Base-by-base conservation (phyloP, 2,113 vertebrate genomes). In the Podarcis muralis region DNA sequence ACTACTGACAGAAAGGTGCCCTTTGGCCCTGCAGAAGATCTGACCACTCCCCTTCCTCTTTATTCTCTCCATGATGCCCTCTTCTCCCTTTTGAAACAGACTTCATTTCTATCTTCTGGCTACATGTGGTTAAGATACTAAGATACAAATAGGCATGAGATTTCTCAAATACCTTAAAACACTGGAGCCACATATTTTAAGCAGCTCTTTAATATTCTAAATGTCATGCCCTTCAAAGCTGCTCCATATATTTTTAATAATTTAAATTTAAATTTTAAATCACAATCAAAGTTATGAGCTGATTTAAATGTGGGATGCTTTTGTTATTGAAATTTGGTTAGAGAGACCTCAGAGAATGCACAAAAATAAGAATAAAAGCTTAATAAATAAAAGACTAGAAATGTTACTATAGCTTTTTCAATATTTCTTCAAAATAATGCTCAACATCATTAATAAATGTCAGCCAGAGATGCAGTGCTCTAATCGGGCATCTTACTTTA, bases 181-280 rank as follows among this genome's bases (percentile, higher is more conserved):
- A 86, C 20, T 6, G 86, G 84, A 1, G 71, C 85, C 66, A 90
- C 85, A 86, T 69, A 18, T 81, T 11, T 53, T 9, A 48, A 22
- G 13, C 2, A 93, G 69, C 13, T 37, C 32, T 85, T 20, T 40
- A 93, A 84, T 72, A 48, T 11, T 92, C 87, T 74, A n/a, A 84
- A 84, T 57, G 23, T n/a, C 69, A 82, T 20, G 5, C 2, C 75
- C 4, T 13, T 48, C 3, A 84, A 78, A 53, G 37, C 1, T 87
- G 35, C 2, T 27, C 11, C 62, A 65, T 83, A 86, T 37, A 0
- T 57, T 25, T 25, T 84, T 27, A 83, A 81, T 20, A 37, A 9
- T 86, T 15, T 20, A 59, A 59, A 59, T 59, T 59, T 91, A 62
- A 62, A 62, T 62, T 62, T 91, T 81, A 71, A 79, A 4, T 32